Base-by-base conservation (phyloP, 2,797 vertebrate genomes). In the Vultur gryphus region DNA sequence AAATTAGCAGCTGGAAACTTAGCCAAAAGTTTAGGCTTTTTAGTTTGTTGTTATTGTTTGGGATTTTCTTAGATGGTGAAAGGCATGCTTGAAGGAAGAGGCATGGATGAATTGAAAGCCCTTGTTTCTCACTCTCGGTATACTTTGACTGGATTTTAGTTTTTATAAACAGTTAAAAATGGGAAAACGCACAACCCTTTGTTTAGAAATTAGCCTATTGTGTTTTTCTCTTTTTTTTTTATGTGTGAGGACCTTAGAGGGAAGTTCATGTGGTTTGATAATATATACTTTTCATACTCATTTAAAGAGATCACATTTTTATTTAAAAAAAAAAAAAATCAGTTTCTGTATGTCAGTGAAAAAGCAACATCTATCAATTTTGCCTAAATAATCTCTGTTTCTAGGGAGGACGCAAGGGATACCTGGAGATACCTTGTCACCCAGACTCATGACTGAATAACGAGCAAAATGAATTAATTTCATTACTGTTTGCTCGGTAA, bases 11-110 rank as follows among this genome's bases (percentile, higher is more conserved):
- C 94, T 94, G 90, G 96, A 94, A 94, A 78, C 33, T 24, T 83
- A 81, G 88, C 84, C 89, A 94, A 91, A 87, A 91, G 35, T 73
- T 92, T 66, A 82, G 44, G 73, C 87, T 96, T 84, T 76, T 83
- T 69, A 57, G 75, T 87, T 31, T 75, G 72, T 78, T 65, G 52
- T 93, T 95, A 93, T 97, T 95, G 90, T 97, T 97, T 93, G 61
- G 81, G 79, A 91, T 96, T 97, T 97, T 96, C 95, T 96, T 96
- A 95, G 78, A 82, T 90, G 87, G 84, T 95, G 89, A 96, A 96
- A 97, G 88, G 80, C 81, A 89, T 1, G 33, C 92, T 96, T 92
- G 87, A 96, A 91, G 89, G 81, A 95, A 90, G 89, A 84, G 67
- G 70, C 87, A 86, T 1, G 6, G 89, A 66, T 88, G 57, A 95